phyloP scores from a whole-genome alignment of 2,888 invertebrate genomes.

The Hydraecia micacea region DNA sequence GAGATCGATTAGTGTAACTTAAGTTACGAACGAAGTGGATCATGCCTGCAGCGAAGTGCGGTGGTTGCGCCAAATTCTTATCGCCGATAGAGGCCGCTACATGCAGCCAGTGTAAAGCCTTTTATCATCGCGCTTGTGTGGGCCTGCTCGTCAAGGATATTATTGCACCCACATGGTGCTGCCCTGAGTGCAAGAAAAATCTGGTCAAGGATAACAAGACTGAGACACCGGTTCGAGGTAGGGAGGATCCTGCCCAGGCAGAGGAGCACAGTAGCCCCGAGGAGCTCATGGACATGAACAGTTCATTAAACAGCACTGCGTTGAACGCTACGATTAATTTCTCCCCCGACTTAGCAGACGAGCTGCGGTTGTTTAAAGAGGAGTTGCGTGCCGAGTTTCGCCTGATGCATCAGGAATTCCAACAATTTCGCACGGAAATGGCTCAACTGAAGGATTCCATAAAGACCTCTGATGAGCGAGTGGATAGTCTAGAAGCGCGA shows the following conservation, averaged over 20 bases:
- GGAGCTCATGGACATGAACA: not conserved
- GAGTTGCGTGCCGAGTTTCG: slow-evolving; percentile 1
- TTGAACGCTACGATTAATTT: not conserved
- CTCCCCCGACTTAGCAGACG: not conserved
- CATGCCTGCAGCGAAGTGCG: not conserved
- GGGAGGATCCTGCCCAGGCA: not conserved
- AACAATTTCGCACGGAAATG: slow-evolving; percentile 1
- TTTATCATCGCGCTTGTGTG: not conserved
- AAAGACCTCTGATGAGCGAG: not conserved
- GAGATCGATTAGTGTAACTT: no score
- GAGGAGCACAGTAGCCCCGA: not conserved
- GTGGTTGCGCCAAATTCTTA: not conserved
- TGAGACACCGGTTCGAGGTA: not conserved
- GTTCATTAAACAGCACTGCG: not conserved
- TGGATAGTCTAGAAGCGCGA: no score
- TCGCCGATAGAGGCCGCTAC: slow-evolving; percentile 18
- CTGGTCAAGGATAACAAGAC: not conserved
- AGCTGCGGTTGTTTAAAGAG: not conserved
- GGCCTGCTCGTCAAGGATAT: no score
- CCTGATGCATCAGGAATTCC: not conserved
- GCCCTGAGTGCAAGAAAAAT: not conserved
- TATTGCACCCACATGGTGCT: not conserved
- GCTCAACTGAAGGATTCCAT: not conserved
- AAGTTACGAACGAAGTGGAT: no score
- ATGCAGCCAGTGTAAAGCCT: not conserved